Conservation (phyloP, 2,113 vertebrate species). For the Elanus axillaris region DNA sequence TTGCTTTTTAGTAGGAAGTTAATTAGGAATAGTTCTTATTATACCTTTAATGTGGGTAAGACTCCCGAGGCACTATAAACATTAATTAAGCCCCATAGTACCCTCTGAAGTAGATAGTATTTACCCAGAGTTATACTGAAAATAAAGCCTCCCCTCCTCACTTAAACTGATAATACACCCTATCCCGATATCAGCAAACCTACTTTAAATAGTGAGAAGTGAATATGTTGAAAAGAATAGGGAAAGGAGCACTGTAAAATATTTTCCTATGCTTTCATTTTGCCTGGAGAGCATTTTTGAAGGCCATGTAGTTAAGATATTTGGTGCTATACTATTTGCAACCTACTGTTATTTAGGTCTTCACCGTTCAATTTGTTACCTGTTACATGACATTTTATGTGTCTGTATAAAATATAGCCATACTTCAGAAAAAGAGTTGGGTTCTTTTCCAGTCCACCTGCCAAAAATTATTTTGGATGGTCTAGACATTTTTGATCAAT, state of each 20-base stretch:
- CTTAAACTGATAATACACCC: neutral
- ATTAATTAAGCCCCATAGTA: slow-evolving; percentile 46
- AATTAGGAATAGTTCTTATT: slow-evolving; percentile 49
- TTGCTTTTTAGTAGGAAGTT: slow-evolving; percentile 41
- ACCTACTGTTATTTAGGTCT: neutral
- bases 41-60: slow-evolving; percentile 36
- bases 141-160: neutral
- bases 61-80: slow-evolving; percentile 36
- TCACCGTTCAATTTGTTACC: neutral
- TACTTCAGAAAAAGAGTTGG: neutral
- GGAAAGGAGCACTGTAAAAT: neutral
- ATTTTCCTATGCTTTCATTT: neutral
- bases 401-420: neutral
- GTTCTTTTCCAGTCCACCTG: neutral
- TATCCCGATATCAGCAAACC: neutral
- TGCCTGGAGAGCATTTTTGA: neutral
- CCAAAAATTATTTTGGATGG: slow-evolving; percentile 1
- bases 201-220: neutral
- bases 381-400: neutral
- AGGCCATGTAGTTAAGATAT: neutral
- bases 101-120: slow-evolving; percentile 19
- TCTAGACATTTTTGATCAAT: slow-evolving; percentile 25
- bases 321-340: neutral
- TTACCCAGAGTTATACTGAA: neutral
- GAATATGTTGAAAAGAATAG: neutral